Base-by-base conservation (phyloP, 2,797 vertebrate species). In the Onychomys leucogaster region DNA sequence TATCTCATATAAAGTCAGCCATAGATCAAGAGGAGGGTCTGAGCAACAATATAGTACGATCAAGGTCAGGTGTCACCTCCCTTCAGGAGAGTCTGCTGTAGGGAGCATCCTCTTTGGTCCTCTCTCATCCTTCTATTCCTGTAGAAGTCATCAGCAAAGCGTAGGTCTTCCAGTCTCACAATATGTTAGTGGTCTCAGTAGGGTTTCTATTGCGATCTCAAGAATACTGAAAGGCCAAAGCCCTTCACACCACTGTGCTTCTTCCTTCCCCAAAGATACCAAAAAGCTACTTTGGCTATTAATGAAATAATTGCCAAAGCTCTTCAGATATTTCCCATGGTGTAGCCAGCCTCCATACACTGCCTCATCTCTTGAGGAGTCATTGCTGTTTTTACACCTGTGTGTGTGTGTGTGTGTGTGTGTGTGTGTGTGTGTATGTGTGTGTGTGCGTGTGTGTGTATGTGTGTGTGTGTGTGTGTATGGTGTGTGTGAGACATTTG, bases 31-130 rank as follows among this genome's bases (percentile, higher is more conserved):
- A 7, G 14, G 43, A 41, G 2, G 2, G 2, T 2, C 12, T 13
- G 13, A 41, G 23, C 0, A n/a, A 23, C 2, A 25, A 13, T 34
- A 2, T 25, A 11, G 63, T 52, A 1, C 13, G 9, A 4, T 0
- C 5, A 2, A 34, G 4, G 14, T 11, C 1, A 0, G 5, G 0
- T 19, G 16, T 25, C 52, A 5, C 46, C 1, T 27, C 14, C n/a
- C 41, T 32, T 37, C 61, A 19, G 9, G 9, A 3, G 8, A 27
- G 59, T 11, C 43, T 69, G 78, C 52, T 4, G 11, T 67, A 41
- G 6, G 10, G 16, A 65, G 2, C 0, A 5, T 21, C n/a, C 37
- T 5, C 6, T 5, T 2, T 10, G 4, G 3, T 17, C 41, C 32
- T 29, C 2, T 57, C 59, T 67, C 29, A 17, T 27, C 27, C 84